A percentile compares a stretch with the other conserved stretches of the same genome.
These are phyloP conservation scores for Equus quagga DNA, from an alignment of 2,113 vertebrate species.

Conservation along the genomic window DNA sequence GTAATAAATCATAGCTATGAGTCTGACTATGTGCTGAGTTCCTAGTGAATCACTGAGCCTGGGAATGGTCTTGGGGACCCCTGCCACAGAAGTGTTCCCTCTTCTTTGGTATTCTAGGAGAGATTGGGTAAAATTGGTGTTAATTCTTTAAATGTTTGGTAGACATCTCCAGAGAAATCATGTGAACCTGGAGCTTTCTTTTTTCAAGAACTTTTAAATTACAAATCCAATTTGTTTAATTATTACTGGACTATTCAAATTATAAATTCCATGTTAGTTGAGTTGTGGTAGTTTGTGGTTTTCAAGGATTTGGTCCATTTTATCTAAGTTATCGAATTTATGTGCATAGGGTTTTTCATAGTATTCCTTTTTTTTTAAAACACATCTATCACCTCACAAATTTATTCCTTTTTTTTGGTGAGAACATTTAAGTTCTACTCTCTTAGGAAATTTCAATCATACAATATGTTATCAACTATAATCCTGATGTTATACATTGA, in stretches of 20 bases:
- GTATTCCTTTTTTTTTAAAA: background rate
- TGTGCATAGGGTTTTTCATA: constrained; percentile 24
- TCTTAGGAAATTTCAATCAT: constrained; percentile 29
- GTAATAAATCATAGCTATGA: constrained; percentile 25
- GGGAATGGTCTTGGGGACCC: background rate
- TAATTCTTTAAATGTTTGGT: constrained; percentile 56
- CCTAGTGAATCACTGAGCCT: background rate
- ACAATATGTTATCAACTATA: background rate
- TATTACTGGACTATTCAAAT: background rate
- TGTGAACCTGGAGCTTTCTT: background rate
- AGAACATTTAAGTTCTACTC: background rate
- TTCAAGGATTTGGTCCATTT: constrained; percentile 39
- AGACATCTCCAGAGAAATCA: constrained; percentile 10
- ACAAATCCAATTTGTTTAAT: constrained; percentile 21
- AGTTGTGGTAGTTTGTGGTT: constrained; percentile 57
- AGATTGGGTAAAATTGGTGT: background rate
- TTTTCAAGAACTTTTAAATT: constrained; percentile 42
- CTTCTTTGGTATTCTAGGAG: constrained; percentile 38
- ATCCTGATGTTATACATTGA: background rate
- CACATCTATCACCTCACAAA: background rate
- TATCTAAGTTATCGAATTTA: constrained; percentile 13
- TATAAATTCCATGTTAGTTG: constrained; percentile 40
- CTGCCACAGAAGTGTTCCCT: background rate
- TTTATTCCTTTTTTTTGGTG: background rate
- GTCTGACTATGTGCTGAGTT: background rate